A percentile compares a stretch with the other conserved stretches of the same genome.
Evolutionary conservation across 2,888 invertebrate genomes (phyloP).

Genomic region (Idaea dimidiata): DNA sequence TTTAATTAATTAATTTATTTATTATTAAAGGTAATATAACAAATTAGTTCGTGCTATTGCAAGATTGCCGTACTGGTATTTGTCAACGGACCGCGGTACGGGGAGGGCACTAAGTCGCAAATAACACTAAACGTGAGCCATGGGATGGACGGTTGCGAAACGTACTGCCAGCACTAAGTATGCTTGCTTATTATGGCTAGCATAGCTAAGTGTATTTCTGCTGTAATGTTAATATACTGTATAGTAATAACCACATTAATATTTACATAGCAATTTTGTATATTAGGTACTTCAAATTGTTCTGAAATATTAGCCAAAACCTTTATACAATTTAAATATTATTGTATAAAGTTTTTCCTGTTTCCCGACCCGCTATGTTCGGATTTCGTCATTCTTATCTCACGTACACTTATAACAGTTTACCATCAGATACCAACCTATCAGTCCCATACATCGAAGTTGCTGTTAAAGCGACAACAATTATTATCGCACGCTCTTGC

Average conservation of each 20-base stretch:
- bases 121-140: conserved; percentile 64
- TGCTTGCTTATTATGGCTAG: background rate
- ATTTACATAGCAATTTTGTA: background rate
- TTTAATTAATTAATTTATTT: too few relatives aligned
- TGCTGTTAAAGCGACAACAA: too few relatives aligned
- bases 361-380: too few relatives aligned
- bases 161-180: conserved; percentile 12
- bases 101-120: conserved; percentile 42
- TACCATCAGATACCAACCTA: too few relatives aligned
- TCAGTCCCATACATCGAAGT: too few relatives aligned
- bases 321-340: too few relatives aligned
- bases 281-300: background rate
- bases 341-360: too few relatives aligned
- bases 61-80: conserved; percentile 26
- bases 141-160: conserved; percentile 60
- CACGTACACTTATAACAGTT: too few relatives aligned
- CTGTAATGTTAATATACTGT: background rate
- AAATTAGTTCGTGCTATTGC: conserved; percentile 6
- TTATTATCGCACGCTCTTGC: too few relatives aligned
- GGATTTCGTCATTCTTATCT: too few relatives aligned
- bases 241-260: background rate
- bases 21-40: background rate
- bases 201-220: conserved; percentile 3
- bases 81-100: conserved; percentile 50
- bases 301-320: too few relatives aligned